Base-by-base conservation (phyloP, 2,888 invertebrate genomes). In the Litoditis marina region DNA sequence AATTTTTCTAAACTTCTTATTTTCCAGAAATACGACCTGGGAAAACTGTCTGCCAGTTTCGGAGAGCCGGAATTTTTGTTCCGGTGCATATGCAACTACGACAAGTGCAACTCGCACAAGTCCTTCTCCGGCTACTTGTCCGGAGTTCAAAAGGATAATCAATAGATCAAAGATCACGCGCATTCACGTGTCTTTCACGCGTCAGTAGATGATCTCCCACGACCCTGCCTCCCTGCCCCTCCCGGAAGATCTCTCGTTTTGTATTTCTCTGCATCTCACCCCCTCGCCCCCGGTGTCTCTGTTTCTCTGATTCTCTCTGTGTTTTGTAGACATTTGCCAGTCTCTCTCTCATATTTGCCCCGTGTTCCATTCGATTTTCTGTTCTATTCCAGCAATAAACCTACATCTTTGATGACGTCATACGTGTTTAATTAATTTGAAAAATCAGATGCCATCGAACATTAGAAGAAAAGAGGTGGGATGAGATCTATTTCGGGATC, bases 81-180 rank as follows among this genome's bases (percentile, higher is more conserved):
- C 66, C 73, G 78, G 1, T 78, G 78, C 59, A 66, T 78, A 42
- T 78, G 78, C 70, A 77, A 77, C 55, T 69, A 71, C 56, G 76
- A 78, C 64, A 58, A 69, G 25, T 75, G 75, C 66, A 75, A 75
- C 25, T 61, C 61, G 5, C 61, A 60, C 22, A 39, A 44, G 46
- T 52, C 63, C 22, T 66, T 66, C 60, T 46, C 60, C 39, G 27
- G 25, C 13, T 66, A 54, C 53, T 32, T 66, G 22, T 31, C 13
- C 16, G 32, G 32, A 13, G 54, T 65, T 50, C 22, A 42, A 16
- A 39, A 39, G 22, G 62, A 62, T 44, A 55, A 61, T n/a, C 31
- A 16, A 13, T 13, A 28, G n/a, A 31, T 7, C 28, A n/a, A n/a
- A n/a, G n/a, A n/a, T n/a, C n/a, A n/a, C n/a, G n/a, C n/a, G n/a